These are phyloP conservation scores for Myrmophylax atrothorax DNA, from an alignment of 2,113 vertebrate genomes.

Conservation along the genomic window DNA sequence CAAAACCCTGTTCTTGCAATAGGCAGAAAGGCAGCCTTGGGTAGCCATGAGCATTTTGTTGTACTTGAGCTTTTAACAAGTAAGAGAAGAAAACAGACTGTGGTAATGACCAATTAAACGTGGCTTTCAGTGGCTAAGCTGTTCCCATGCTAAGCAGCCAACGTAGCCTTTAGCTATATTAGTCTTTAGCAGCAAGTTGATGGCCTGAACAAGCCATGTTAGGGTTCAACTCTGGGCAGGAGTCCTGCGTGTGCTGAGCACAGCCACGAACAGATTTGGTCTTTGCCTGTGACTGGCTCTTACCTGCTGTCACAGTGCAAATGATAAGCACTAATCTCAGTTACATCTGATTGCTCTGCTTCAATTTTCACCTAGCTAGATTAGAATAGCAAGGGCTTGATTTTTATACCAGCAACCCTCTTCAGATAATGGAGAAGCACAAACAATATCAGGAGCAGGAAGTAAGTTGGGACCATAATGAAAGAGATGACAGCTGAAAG, in stretches of 20 bases:
- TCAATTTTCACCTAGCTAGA: background rate
- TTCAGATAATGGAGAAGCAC: background rate
- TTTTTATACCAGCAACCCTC: background rate
- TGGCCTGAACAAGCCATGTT: background rate
- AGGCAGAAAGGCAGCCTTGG: background rate
- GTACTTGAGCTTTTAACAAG: background rate
- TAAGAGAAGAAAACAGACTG: background rate
- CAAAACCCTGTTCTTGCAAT: background rate
- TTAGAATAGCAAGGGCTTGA: background rate
- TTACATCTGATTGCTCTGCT: background rate
- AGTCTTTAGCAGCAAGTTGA: background rate
- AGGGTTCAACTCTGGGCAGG: background rate
- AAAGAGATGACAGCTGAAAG: background rate
- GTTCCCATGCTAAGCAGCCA: background rate
- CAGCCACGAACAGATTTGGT: background rate
- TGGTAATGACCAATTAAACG: slow-evolving; percentile 17
- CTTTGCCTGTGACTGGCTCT: background rate
- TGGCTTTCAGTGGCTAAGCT: background rate
- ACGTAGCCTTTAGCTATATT: background rate
- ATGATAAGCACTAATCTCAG: background rate
- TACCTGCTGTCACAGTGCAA: background rate
- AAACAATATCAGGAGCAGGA: background rate
- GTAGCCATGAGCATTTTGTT: background rate
- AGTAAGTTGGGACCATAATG: background rate
- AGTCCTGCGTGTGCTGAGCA: background rate